Evolutionary conservation across 2,797 vertebrate genomes (phyloP).

Genomic region (Anguilla anguilla): DNA sequence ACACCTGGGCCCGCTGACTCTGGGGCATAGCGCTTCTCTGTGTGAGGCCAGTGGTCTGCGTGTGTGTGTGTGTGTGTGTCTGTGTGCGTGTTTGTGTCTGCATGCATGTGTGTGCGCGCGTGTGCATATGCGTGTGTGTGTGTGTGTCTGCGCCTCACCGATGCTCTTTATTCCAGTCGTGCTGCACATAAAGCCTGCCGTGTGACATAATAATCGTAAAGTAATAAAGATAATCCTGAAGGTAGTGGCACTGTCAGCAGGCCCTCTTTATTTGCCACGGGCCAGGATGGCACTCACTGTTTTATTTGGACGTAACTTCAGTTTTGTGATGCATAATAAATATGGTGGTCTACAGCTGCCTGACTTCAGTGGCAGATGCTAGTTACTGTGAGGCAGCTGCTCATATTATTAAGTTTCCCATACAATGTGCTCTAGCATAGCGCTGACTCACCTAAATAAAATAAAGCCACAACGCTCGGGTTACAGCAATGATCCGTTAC

Average conservation of each 20-base stretch:
- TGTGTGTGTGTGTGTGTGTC: too few species aligned
- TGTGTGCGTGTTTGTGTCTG: too few species aligned
- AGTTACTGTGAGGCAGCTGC: neutral
- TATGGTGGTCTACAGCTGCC: neutral
- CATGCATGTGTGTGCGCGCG: neutral
- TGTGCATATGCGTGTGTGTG: neutral
- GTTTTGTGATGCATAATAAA: conserved; percentile 3
- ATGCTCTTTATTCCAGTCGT: neutral
- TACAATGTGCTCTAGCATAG: neutral
- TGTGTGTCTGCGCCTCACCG: too few species aligned
- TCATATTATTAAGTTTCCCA: neutral
- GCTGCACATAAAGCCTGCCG: neutral
- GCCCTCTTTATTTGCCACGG: neutral
- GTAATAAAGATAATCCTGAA: neutral
- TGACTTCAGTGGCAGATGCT: neutral
- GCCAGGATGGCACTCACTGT: neutral
- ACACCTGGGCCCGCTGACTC: neutral
- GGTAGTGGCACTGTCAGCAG: neutral
- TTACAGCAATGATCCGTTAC: conserved; percentile 38
- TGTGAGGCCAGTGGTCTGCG: neutral
- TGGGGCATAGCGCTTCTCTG: neutral
- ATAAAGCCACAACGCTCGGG: conserved; percentile 29
- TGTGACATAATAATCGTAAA: neutral
- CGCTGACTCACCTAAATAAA: neutral
- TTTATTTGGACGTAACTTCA: neutral